phyloP scores from a whole-genome alignment of 2,113 vertebrate species.

The Columbina picui region DNA sequence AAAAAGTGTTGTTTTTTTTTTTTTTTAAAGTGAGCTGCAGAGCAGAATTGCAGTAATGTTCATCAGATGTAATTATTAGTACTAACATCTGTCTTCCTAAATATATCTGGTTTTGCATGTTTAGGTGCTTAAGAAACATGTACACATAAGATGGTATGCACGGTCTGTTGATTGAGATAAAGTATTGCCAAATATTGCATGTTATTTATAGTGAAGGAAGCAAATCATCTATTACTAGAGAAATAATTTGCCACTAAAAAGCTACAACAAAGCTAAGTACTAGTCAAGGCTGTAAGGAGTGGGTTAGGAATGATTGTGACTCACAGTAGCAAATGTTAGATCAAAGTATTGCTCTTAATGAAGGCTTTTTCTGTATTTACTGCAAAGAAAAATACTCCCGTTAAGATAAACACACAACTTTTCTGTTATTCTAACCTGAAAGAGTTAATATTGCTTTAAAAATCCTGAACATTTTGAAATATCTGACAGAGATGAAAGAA shows the following conservation, averaged over 20 bases:
- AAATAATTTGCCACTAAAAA: background rate
- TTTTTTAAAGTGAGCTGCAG: background rate
- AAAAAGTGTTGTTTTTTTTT: background rate
- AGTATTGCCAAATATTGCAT: background rate
- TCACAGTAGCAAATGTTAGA: background rate
- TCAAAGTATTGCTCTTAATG: background rate
- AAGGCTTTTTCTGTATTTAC: background rate
- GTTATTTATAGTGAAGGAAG: background rate
- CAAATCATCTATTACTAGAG: background rate
- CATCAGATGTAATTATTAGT: background rate
- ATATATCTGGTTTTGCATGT: background rate
- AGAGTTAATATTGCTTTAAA: slow-evolving; percentile 28
- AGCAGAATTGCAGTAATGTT: background rate
- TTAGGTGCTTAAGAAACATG: background rate
- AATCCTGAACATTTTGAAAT: slow-evolving; percentile 16
- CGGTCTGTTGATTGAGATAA: background rate
- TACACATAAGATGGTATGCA: accelerated
- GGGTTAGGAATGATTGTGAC: background rate
- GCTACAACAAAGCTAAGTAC: background rate
- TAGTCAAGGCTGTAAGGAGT: background rate
- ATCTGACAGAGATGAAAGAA: slow-evolving; percentile 43
- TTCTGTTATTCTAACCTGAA: background rate
- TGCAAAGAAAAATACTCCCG: background rate
- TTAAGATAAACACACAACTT: background rate
- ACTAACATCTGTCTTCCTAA: background rate